A percentile compares a stretch with the other conserved stretches of the same genome.
phyloP scores from a whole-genome alignment of 2,888 invertebrate species.

The Hirtodrosophila confusa region DNA sequence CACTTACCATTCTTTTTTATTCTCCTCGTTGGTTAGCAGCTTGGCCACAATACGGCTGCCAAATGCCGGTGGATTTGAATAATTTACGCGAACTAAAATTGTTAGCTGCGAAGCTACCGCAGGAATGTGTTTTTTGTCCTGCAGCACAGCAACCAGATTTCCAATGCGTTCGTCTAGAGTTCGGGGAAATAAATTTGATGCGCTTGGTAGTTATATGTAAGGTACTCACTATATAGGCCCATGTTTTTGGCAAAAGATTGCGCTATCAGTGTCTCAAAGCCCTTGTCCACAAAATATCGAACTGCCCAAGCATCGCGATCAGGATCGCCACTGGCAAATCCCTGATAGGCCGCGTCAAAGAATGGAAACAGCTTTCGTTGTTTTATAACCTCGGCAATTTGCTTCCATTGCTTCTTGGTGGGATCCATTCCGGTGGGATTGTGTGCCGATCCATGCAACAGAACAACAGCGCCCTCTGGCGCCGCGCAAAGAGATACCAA shows the following conservation, averaged over 20 bases:
- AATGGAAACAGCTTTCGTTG: conserved; percentile 89
- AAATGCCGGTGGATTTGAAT: conserved; percentile 97
- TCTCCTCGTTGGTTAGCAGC: conserved; percentile 89
- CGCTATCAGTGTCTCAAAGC: conserved; percentile 94
- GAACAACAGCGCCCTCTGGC: conserved; percentile 91
- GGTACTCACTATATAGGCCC: conserved; percentile 94
- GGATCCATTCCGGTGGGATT: conserved; percentile 47
- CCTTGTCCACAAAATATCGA: conserved; percentile 91
- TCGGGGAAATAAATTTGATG: neutral
- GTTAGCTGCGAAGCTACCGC: conserved; percentile 93
- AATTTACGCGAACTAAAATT: conserved; percentile 92
- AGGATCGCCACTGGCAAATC: conserved; percentile 97
- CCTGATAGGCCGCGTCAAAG: conserved; percentile 96
- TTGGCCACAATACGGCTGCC: conserved; percentile 94
- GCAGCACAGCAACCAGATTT: conserved; percentile 91
- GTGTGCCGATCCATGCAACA: conserved; percentile 81
- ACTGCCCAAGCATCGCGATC: conserved; percentile 95
- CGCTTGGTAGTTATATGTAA: too few relatives aligned
- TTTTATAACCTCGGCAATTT: conserved; percentile 92
- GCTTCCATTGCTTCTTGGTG: conserved; percentile 88
- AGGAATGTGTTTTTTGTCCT: conserved; percentile 86
- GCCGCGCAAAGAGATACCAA: conserved; percentile 90
- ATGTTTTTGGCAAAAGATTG: conserved; percentile 99
- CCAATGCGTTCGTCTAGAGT: conserved; percentile 94
- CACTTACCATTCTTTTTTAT: conserved; percentile 91